phyloP scores from a whole-genome alignment of 2,888 invertebrate species.

The Petrolisthes cinctipes region DNA sequence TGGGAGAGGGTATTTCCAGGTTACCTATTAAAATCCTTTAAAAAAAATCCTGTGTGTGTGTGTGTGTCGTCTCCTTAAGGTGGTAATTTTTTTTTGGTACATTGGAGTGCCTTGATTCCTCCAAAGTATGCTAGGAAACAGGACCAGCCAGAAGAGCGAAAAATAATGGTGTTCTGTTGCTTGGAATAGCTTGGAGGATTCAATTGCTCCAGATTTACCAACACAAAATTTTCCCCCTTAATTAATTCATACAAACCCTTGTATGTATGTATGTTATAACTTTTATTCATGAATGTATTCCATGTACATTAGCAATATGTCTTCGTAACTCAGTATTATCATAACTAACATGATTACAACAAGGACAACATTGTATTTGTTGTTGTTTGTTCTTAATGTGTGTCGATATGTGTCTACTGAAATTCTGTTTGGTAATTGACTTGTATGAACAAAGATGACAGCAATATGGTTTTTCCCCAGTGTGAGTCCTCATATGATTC shows the following conservation, averaged over 20 bases:
- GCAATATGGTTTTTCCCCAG: constrained; percentile 50
- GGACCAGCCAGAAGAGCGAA: too few species aligned
- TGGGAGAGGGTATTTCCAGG: too few species aligned
- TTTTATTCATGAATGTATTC: background rate
- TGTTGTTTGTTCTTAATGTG: background rate
- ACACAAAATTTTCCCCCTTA: too few species aligned
- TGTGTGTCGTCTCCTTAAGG: too few species aligned
- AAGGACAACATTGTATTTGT: background rate
- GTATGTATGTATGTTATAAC: background rate
- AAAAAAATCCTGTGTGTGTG: too few species aligned
- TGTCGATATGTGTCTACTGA: constrained; percentile 34
- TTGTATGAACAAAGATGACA: constrained; percentile 43
- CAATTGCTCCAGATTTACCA: too few species aligned
- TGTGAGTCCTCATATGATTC: constrained; percentile 55
- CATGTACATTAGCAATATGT: background rate
- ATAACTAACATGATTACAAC: constrained; percentile 11
- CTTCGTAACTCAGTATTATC: background rate
- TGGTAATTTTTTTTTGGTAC: too few species aligned
- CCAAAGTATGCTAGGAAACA: too few species aligned
- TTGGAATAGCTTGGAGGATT: too few species aligned
- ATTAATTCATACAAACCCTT: background rate
- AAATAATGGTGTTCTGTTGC: too few species aligned
- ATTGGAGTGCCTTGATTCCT: too few species aligned
- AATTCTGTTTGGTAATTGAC: constrained; percentile 50
- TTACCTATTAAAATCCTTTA: too few species aligned